Percentiles rank a stretch among this genome's conserved stretches.
Evolutionary conservation across 2,797 vertebrate genomes (phyloP).

Genomic region (Oreochromis grahami): DNA sequence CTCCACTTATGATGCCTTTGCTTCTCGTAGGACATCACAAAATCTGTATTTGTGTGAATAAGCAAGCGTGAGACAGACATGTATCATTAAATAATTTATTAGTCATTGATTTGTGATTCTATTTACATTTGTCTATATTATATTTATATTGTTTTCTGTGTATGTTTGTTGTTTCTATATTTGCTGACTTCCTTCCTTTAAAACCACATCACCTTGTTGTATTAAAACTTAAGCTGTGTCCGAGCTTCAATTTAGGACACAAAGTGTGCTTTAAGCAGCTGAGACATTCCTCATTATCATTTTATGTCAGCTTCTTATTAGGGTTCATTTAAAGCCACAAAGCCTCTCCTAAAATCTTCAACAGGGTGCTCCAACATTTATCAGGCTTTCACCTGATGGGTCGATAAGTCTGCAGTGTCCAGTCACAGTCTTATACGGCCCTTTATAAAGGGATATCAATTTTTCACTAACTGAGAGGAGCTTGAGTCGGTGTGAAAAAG

Average conservation of each 20-base stretch:
- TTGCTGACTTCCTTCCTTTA: background rate
- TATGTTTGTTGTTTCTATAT: background rate
- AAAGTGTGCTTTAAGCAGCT: background rate
- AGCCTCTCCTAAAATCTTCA: background rate
- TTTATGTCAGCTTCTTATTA: background rate
- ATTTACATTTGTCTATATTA: background rate
- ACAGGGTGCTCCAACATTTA: background rate
- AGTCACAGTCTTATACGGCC: background rate
- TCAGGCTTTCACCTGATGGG: background rate
- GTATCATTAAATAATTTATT: constrained; percentile 14
- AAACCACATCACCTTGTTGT: background rate
- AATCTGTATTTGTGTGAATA: background rate
- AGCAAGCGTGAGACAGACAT: background rate
- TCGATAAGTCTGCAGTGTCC: background rate
- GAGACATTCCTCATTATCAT: background rate
- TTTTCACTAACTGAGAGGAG: background rate
- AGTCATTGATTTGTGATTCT: background rate
- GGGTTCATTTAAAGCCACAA: background rate
- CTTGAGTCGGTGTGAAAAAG: background rate
- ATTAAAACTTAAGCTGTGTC: background rate
- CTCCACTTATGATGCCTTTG: background rate
- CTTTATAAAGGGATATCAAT: background rate
- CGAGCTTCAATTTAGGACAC: background rate
- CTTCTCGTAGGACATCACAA: background rate
- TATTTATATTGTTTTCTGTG: background rate